Evolutionary conservation across 1,140 invertebrate genomes (phyloP), one percentile per base, ranked within the genome.

Genomic region (Pentalonia nigronervosa): DNA sequence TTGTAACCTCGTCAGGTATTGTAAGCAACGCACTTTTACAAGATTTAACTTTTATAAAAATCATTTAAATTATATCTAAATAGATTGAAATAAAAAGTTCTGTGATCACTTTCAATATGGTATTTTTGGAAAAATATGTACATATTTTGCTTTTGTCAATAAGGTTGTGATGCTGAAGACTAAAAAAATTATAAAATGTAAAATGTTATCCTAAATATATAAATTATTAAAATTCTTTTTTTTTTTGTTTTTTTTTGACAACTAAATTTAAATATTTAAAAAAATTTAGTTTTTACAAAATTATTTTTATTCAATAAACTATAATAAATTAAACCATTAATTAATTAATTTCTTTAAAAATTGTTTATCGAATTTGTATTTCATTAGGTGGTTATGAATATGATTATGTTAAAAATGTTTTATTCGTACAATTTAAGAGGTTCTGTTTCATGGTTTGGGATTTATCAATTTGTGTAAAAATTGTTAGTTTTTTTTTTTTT

Each of bases 71-170:
- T 94, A 91, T 93, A 87, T 93, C 94, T 86, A 25, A 17, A 17
- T 36, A 83, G n/a, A 45, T 81, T 48, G 7, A 48, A 84, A 34
- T 86, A 84, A 84, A 23, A 95, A 94, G 87, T 94, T 95, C 41
- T 41, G 45, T 25, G 88, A 45, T 41, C 53, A 86, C 23, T 48
- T 0, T 48, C 14, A 11, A 48, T 93, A 17, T 93, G 87, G 86
- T 90, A 81, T 84, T 89, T 93, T 48, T 89, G 3, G 3, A 53
- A 89, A 56, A 90, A 89, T 30, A 56, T 53, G 53, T 56, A 41
- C 20, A 11, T 76, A 53, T 53, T 53, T 90, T 41, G 14, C 45
- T 36, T 93, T 93, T 56, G 90, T 81, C 50, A 36, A 93, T 47
- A 23, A 21, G 23, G 23, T 45, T 23, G 25, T 93, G 23, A 11